Percentiles rank a stretch among this genome's conserved stretches.
These are phyloP conservation scores for Drosophila fuyamai DNA, from an alignment of 1,140 invertebrate genomes.

Conservation along the genomic window DNA sequence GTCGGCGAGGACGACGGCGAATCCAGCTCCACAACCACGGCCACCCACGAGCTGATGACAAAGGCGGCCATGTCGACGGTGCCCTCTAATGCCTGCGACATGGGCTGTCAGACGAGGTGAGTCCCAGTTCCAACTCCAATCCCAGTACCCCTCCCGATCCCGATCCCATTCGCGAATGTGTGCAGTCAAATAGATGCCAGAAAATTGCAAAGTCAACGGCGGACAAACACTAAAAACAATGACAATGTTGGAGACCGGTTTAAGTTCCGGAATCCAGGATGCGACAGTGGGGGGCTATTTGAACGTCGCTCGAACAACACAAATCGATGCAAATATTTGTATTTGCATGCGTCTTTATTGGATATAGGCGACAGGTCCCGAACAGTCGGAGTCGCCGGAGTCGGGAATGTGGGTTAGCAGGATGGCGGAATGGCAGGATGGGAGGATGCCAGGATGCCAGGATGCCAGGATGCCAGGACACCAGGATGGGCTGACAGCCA, in stretches of 20 bases:
- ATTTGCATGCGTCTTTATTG: conserved; percentile 76
- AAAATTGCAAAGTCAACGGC: conserved; percentile 72
- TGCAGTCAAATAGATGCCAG: conserved; percentile 61
- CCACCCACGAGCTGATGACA: conserved; percentile 68
- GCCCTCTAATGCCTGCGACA: conserved; percentile 79
- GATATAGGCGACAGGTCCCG: conserved; percentile 36
- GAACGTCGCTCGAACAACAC: conserved; percentile 58
- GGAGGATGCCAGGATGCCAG: not conserved
- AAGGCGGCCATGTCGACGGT: conserved; percentile 59
- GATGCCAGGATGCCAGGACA: not conserved
- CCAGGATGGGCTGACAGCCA: not conserved
- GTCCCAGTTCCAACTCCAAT: not conserved
- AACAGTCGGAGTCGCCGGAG: conserved; percentile 13
- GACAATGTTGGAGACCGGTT: conserved; percentile 27
- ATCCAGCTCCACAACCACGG: conserved; percentile 71
- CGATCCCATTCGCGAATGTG: conserved; percentile 27
- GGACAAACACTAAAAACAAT: conserved; percentile 73
- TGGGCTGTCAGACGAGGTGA: conserved; percentile 84
- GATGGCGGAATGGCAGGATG: conserved; percentile 14
- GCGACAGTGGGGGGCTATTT: not conserved
- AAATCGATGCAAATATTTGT: conserved; percentile 83
- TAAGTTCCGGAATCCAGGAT: conserved; percentile 8
- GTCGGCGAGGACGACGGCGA: conserved; percentile 59
- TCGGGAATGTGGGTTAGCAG: conserved; percentile 9
- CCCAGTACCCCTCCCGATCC: not conserved